Evolutionary conservation across 2,797 vertebrate genomes (phyloP).

Genomic region (Spea hammondii): DNA sequence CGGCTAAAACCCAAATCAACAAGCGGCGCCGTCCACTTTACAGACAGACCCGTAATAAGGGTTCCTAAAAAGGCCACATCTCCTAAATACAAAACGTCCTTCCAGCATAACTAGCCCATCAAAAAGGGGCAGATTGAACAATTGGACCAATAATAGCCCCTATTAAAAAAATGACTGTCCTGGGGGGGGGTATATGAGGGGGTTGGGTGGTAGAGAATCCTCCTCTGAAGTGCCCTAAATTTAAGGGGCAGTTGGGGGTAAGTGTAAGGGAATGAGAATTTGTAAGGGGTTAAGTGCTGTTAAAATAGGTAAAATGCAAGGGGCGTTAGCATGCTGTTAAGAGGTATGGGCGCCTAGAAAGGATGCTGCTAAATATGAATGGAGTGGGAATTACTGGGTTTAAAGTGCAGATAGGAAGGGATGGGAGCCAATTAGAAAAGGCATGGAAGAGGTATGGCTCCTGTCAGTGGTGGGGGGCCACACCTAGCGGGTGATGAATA

Average conservation of each 20-base stretch:
- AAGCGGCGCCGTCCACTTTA: no score
- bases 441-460: constrained; percentile 38
- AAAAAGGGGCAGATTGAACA: no score
- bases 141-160: no score
- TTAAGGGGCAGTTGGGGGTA: neutral
- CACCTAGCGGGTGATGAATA: constrained; percentile 28
- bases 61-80: no score
- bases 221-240: no score
- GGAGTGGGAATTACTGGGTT: neutral
- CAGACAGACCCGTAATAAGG: no score
- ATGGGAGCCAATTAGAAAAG: constrained; percentile 10
- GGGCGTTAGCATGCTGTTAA: neutral
- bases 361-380: neutral
- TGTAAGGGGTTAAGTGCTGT: no score
- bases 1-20: neutral
- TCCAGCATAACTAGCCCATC: no score
- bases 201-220: no score
- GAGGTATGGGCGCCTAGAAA: neutral
- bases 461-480: constrained; percentile 24
- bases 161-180: no score
- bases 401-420: constrained; percentile 13
- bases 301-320: neutral
- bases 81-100: no score
- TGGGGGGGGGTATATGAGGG: no score
- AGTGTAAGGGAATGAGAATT: neutral